Base-by-base conservation (phyloP, 2,888 invertebrate genomes). In the Autographa gamma region DNA sequence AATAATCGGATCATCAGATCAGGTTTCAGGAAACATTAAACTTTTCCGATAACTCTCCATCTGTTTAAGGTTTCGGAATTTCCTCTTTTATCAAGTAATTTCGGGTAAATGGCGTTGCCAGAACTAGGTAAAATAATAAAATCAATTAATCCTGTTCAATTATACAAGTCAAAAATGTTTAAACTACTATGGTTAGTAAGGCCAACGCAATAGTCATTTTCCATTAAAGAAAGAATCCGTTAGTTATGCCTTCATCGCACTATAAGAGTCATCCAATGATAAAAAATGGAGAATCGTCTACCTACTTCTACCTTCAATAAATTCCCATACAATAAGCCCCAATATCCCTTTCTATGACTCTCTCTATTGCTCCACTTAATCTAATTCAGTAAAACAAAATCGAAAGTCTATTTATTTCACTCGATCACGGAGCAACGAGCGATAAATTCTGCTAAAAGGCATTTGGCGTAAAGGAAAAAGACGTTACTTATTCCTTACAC, bases 391-490 rank as follows among this genome's bases (percentile, higher is more conserved):
- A 76, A 81, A 77, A 75, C 11, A 66, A 75, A 77, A 79, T 71
- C 41, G 71, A 60, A 63, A 79, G 68, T 63, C 76, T 43, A 79
- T 77, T 72, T 72, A 79, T 79, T 75, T 72, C 67, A 69, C 66
- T 81, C 67, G 71, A 69, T 71, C 60, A 66, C 16, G 16, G 11
- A 41, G 63, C 60, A 68, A 72, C 60, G 34, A 69, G 62, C 82
- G 62, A 78, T 81, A 78, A 82, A 82, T 80, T 76, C 32, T 8
- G 41, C 60, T 64, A 74, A 69, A 67, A 74, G 76, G 61, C 32
- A 69, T 63, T 62, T 52, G 41, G 52, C 56, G 69, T 74, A 67
- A 70, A 14, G 62, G 61, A 54, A 64, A 76, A 63, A 74, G 67
- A 62, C 60, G 74, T 71, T 77, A 74, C 77, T 81, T 74, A 73